Percentiles rank a stretch among this genome's conserved stretches.
phyloP scores from a whole-genome alignment of 2,797 vertebrate genomes.

The Cynodonichthys magdalenae region DNA sequence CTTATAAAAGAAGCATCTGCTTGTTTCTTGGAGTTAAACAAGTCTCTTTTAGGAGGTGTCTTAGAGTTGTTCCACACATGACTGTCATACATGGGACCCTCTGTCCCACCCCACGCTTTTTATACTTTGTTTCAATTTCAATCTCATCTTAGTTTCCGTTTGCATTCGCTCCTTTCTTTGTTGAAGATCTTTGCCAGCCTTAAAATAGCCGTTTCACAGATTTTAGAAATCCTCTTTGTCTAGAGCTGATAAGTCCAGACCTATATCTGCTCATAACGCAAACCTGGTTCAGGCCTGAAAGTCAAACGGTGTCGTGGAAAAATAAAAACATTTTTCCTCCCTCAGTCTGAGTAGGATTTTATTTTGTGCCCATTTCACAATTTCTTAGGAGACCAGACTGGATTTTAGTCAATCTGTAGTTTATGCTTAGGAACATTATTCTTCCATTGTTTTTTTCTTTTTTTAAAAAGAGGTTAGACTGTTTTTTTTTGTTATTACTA shows the following conservation, averaged over 20 bases:
- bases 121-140: not conserved
- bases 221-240: not conserved
- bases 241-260: constrained; percentile 1
- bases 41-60: no score
- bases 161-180: not conserved
- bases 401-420: not conserved
- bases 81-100: not conserved
- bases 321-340: not conserved
- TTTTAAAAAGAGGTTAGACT: not conserved
- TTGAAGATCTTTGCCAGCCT: not conserved
- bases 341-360: not conserved
- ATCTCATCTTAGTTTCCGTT: not conserved
- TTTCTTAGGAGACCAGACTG: not conserved
- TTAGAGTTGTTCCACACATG: no score
- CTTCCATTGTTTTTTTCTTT: not conserved
- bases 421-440: not conserved
- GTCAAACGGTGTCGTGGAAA: constrained; percentile 2
- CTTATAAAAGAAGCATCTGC: no score
- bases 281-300: not conserved
- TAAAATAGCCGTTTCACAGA: not conserved
- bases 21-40: no score
- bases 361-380: constrained; percentile 9
- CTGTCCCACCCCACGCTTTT: not conserved
- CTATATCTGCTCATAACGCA: not conserved
- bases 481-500: not conserved